phyloP scores from a whole-genome alignment of 1,140 invertebrate genomes.

The Brachionus manjavacas region DNA sequence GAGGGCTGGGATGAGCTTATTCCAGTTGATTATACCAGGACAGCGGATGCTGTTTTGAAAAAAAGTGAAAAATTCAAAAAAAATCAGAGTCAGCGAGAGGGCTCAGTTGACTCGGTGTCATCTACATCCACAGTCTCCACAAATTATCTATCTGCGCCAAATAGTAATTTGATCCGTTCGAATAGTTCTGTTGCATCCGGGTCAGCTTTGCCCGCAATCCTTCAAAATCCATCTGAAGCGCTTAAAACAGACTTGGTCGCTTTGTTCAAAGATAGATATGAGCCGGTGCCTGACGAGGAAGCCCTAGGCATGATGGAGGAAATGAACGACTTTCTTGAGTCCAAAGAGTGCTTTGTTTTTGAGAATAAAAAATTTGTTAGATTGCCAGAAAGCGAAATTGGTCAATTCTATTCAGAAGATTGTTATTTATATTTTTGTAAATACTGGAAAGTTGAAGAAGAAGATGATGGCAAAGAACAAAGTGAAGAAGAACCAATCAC shows the following conservation, averaged over 20 bases:
- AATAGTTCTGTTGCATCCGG: conserved; percentile 57
- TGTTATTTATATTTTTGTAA: conserved; percentile 97
- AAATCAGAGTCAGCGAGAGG: conserved; percentile 45
- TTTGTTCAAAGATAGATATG: conserved; percentile 87
- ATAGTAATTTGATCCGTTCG: conserved; percentile 48
- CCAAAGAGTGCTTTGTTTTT: conserved; percentile 93
- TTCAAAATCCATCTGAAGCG: conserved; percentile 45
- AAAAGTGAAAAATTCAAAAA: conserved; percentile 85
- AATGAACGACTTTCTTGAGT: conserved; percentile 61
- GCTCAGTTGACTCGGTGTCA: conserved; percentile 1
- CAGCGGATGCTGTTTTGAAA: conserved; percentile 88
- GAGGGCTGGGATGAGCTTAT: conserved; percentile 97
- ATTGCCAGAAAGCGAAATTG: conserved; percentile 87
- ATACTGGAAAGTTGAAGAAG: conserved; percentile 62
- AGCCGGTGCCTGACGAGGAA: conserved; percentile 75
- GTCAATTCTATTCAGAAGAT: conserved; percentile 83
- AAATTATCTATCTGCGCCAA: conserved; percentile 32
- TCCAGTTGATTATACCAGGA: conserved; percentile 95
- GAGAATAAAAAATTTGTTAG: conserved; percentile 94
- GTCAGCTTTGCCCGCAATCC: background rate
- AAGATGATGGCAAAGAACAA: conserved; percentile 56
- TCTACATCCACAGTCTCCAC: background rate
- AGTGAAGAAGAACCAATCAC: conserved; percentile 61
- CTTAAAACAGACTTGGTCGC: conserved; percentile 82
- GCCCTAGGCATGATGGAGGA: conserved; percentile 66